phyloP scores from a whole-genome alignment of 2,888 invertebrate genomes.

The Urechis unicinctus region DNA sequence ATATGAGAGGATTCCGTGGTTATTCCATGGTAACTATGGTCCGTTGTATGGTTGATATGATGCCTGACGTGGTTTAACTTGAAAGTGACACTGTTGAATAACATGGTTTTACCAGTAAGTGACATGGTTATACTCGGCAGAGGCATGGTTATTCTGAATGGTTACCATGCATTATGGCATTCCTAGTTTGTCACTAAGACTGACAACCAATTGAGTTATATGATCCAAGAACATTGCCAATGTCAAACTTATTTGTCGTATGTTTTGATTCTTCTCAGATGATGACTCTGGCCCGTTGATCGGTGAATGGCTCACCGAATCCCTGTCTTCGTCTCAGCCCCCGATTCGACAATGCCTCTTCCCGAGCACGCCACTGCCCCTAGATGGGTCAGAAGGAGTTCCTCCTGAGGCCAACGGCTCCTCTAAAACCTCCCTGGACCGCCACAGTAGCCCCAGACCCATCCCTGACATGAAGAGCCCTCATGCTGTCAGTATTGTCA shows the following conservation, averaged over 20 bases:
- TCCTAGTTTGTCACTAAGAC: no score
- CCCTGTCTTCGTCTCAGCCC: conserved; percentile 67
- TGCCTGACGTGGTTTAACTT: conserved; percentile 1
- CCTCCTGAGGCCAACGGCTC: conserved; percentile 14
- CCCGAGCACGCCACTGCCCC: conserved; percentile 25
- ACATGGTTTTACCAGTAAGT: no score
- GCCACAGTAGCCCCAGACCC: conserved; percentile 51
- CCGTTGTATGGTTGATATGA: not conserved
- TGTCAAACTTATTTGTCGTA: not conserved
- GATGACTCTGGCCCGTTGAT: conserved; percentile 68
- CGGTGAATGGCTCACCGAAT: conserved; percentile 92
- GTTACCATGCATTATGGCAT: no score
- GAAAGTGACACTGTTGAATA: conserved; percentile 1
- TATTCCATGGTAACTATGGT: not conserved
- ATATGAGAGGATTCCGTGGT: not conserved
- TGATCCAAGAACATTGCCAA: not conserved
- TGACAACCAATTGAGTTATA: no score
- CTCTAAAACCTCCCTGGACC: conserved; percentile 24
- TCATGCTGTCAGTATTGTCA: no score
- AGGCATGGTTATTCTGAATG: no score
- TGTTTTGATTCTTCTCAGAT: conserved; percentile 33
- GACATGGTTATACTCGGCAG: no score
- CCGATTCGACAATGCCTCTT: conserved; percentile 27
- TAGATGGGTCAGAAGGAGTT: conserved; percentile 21
- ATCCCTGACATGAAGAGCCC: conserved; percentile 75